phyloP scores from a whole-genome alignment of 2,113 vertebrate genomes.

The Channa argus region DNA sequence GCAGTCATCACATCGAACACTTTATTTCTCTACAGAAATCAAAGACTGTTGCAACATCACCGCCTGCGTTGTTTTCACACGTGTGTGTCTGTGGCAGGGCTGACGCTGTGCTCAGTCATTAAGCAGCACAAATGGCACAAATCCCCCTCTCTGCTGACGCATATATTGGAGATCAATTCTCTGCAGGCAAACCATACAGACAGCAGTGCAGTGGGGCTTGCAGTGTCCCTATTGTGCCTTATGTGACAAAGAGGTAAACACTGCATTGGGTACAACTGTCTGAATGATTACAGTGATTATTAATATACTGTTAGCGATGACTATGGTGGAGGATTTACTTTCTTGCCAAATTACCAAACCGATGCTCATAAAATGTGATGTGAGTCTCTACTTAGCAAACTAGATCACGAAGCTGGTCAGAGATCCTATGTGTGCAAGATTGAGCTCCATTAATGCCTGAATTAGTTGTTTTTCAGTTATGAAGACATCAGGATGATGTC shows the following conservation, averaged over 20 bases:
- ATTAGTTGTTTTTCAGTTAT: no score
- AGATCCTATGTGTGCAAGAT: no score
- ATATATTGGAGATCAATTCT: constrained; percentile 74
- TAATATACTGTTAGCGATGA: background rate
- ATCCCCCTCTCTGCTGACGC: constrained; percentile 61
- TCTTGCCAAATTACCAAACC: no score
- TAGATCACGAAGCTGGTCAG: no score
- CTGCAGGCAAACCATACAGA: constrained; percentile 57
- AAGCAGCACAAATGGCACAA: constrained; percentile 44
- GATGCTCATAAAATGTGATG: no score
- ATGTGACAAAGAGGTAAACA: constrained; percentile 46
- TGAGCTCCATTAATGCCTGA: no score
- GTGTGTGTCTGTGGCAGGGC: constrained; percentile 21
- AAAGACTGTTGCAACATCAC: constrained; percentile 13
- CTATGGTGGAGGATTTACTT: no score
- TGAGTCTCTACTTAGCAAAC: no score
- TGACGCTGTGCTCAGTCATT: constrained; percentile 34
- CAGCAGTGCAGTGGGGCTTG: constrained; percentile 44
- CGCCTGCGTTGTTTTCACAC: constrained; percentile 14
- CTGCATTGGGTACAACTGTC: background rate
- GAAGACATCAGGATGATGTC: no score
- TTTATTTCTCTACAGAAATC: background rate
- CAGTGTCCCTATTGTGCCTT: constrained; percentile 36
- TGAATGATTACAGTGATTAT: background rate
- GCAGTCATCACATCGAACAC: background rate